phyloP scores from a whole-genome alignment of 2,888 invertebrate genomes.

The Papilio elwesi region DNA sequence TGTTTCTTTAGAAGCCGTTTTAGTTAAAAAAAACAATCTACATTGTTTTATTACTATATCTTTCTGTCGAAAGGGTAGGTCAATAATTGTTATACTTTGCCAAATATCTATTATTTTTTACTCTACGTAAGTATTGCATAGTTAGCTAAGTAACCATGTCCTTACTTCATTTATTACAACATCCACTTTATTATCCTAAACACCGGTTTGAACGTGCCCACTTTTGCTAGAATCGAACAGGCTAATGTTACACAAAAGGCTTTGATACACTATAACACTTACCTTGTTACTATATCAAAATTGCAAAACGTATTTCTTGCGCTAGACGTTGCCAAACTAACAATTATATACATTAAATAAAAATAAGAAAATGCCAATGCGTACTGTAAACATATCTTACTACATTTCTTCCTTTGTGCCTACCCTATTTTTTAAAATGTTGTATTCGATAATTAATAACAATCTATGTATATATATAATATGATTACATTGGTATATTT shows the following conservation, averaged over 20 bases:
- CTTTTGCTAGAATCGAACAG: constrained; percentile 24
- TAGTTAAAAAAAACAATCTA: too few relatives aligned
- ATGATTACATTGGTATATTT: too few relatives aligned
- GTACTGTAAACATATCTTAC: too few relatives aligned
- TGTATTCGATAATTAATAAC: too few relatives aligned
- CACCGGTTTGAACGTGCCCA: constrained; percentile 27
- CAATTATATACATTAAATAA: not conserved
- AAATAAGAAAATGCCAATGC: not conserved
- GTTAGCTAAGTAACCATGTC: not conserved
- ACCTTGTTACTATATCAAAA: not conserved
- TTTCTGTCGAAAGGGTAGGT: too few relatives aligned
- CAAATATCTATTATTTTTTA: not conserved
- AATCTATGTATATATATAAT: too few relatives aligned
- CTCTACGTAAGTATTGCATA: constrained; percentile 9
- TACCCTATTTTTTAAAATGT: too few relatives aligned
- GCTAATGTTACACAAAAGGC: constrained; percentile 23
- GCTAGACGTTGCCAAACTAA: not conserved
- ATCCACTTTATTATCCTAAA: constrained; percentile 34
- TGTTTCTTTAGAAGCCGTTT: too few relatives aligned
- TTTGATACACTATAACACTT: not conserved
- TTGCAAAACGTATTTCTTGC: not conserved
- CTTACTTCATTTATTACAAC: constrained; percentile 32
- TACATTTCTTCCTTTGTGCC: too few relatives aligned
- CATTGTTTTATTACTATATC: too few relatives aligned
- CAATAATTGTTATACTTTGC: too few relatives aligned